phyloP scores from a whole-genome alignment of 2,797 vertebrate genomes.

The Tokudaia muenninki region DNA sequence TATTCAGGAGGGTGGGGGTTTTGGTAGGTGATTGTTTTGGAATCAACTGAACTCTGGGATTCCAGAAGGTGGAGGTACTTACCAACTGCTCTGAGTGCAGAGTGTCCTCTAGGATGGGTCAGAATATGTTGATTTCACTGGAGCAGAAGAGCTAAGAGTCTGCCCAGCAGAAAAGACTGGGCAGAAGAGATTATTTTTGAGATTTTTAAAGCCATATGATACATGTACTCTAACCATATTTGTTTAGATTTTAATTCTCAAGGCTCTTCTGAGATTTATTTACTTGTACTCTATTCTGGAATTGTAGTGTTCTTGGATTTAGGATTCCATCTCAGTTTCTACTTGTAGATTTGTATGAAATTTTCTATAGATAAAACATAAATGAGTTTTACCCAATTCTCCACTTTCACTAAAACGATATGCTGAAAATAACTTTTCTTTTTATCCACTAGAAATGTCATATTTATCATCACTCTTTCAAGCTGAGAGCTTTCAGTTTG shows the following conservation, averaged over 20 bases:
- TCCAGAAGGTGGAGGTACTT: too few species aligned
- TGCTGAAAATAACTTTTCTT: not conserved
- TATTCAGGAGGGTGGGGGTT: too few species aligned
- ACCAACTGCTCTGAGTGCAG: too few species aligned
- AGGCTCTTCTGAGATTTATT: not conserved
- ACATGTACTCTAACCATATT: not conserved
- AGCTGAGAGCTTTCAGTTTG: not conserved
- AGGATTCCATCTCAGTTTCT: slow-evolving; percentile 27
- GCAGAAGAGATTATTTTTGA: not conserved
- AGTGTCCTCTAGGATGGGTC: too few species aligned
- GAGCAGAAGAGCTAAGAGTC: too few species aligned
- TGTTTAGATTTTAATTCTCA: not conserved
- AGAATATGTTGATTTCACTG: too few species aligned
- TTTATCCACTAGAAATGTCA: not conserved
- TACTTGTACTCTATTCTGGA: not conserved
- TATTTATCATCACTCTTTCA: not conserved
- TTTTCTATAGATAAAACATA: not conserved
- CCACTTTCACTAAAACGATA: not conserved
- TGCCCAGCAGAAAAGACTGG: too few species aligned
- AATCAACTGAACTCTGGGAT: too few species aligned
- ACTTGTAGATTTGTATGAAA: not conserved
- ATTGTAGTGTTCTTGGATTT: not conserved
- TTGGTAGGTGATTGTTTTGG: too few species aligned
- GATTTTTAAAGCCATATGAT: not conserved
- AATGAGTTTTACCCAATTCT: not conserved